Conservation (phyloP, 2,797 vertebrate genomes). For the Platalea minor region DNA sequence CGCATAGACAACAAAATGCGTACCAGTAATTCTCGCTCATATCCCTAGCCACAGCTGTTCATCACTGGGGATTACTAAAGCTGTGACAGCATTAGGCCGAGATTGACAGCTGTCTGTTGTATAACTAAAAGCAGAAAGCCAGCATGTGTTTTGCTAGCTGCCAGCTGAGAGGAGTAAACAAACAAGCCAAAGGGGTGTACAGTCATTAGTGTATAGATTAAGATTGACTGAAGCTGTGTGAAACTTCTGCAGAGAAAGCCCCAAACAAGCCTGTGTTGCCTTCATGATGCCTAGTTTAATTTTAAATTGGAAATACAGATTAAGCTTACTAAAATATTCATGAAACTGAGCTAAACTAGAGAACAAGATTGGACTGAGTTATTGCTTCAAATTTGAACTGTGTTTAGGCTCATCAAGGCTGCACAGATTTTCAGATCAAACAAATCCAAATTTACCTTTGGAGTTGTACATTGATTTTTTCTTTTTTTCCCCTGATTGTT, state of each 20-base stretch:
- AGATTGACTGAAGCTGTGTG: neutral
- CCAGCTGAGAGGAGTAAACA: slow-evolving; percentile 10
- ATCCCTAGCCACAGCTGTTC: neutral
- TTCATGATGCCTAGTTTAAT: neutral
- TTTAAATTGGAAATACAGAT: neutral
- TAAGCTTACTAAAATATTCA: neutral
- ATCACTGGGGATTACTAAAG: slow-evolving; percentile 20
- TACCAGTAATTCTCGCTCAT: neutral
- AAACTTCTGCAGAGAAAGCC: neutral
- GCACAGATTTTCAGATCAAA: neutral
- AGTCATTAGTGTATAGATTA: neutral
- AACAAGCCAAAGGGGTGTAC: neutral
- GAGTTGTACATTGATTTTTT: neutral
- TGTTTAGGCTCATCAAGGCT: neutral
- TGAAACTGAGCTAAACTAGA: neutral
- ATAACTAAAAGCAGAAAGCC: neutral
- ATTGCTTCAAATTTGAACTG: neutral
- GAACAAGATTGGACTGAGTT: neutral
- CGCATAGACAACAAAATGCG: neutral
- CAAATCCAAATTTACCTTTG: neutral
- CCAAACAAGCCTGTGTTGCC: neutral
- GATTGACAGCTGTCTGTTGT: slow-evolving; percentile 23
- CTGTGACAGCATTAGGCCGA: slow-evolving; percentile 16
- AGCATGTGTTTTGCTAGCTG: neutral
- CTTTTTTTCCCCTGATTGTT: neutral